phyloP scores from a whole-genome alignment of 2,113 vertebrate species.

The Dasyprocta punctata region DNA sequence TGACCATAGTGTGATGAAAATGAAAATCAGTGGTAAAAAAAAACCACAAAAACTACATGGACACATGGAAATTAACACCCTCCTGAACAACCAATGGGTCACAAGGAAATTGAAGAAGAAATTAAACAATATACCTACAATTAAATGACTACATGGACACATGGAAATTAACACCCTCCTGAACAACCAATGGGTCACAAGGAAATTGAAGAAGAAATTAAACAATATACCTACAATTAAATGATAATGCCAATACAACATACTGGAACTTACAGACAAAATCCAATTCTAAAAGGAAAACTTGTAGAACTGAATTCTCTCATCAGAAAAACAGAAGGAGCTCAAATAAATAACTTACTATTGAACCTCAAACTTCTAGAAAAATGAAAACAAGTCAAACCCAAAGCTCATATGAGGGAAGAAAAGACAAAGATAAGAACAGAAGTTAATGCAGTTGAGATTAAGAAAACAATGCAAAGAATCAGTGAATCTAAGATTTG shows the following conservation, averaged over 20 bases:
- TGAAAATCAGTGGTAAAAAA: too few relatives aligned
- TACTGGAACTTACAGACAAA: neutral
- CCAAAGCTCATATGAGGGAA: neutral
- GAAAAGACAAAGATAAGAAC: neutral
- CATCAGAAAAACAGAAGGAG: neutral
- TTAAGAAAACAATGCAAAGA: neutral
- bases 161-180: too few relatives aligned
- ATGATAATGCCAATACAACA: neutral
- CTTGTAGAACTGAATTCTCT: too few relatives aligned
- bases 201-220: neutral
- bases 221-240: neutral
- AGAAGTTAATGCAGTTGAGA: neutral
- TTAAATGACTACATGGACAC: neutral
- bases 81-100: too few relatives aligned
- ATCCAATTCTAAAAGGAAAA: neutral
- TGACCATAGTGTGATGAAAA: too few relatives aligned
- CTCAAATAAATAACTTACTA: neutral
- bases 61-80: too few relatives aligned
- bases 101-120: too few relatives aligned
- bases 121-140: neutral
- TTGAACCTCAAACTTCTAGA: neutral
- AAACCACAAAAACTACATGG: too few relatives aligned
- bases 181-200: too few relatives aligned
- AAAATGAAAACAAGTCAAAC: neutral
- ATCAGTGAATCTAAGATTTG: too few relatives aligned